Evolutionary conservation across 1,140 invertebrate species (phyloP).

Genomic region (Campodea augens): DNA sequence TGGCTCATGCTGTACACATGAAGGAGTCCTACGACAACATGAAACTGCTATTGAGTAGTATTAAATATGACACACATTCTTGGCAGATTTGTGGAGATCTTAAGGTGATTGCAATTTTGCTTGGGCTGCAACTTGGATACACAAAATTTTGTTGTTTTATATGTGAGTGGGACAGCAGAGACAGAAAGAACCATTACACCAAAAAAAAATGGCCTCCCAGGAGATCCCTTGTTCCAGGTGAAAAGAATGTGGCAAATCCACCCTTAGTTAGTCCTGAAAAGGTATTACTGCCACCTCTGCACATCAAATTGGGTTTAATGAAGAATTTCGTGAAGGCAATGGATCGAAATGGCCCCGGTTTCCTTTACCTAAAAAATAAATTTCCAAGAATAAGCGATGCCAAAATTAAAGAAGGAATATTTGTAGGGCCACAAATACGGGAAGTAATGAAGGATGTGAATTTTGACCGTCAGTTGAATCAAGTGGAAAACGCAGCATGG

Average conservation of each 20-base stretch:
- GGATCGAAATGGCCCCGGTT: not conserved
- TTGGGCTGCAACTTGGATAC: constrained; percentile 1
- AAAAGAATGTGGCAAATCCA: not conserved
- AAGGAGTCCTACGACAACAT: not conserved
- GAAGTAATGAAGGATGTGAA: constrained; percentile 5
- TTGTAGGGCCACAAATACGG: constrained; percentile 13
- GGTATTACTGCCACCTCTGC: constrained; percentile 9
- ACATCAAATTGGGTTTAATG: constrained; percentile 12
- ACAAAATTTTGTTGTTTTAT: not conserved
- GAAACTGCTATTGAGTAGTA: not conserved
- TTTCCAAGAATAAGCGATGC: constrained; percentile 12
- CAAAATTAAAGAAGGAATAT: constrained; percentile 13
- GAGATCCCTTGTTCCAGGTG: not conserved
- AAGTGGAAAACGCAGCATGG: too few relatives aligned
- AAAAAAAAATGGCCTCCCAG: not conserved
- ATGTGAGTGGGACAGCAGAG: constrained; percentile 1
- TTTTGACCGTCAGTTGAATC: constrained; percentile 2
- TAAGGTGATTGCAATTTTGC: not conserved
- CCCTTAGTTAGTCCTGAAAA: constrained; percentile 10
- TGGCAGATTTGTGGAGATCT: constrained; percentile 1
- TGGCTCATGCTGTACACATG: not conserved
- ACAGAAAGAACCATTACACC: not conserved
- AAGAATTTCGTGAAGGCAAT: constrained; percentile 12
- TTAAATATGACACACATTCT: not conserved
- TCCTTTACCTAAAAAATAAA: constrained; percentile 9